Conservation (phyloP, 2,888 invertebrate species). For the Orchesellides sinensis region DNA sequence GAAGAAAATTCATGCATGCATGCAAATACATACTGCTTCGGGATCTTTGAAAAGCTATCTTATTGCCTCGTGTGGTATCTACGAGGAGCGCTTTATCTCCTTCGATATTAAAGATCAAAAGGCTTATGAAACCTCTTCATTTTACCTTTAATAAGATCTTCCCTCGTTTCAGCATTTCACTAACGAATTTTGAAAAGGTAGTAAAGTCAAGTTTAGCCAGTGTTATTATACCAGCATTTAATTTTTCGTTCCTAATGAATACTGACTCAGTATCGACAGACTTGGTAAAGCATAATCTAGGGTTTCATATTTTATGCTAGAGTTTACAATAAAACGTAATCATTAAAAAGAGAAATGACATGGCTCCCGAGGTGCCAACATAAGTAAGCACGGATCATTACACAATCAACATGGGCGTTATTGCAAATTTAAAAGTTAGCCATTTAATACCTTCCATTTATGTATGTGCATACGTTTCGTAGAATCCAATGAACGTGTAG, state of each 20-base stretch:
- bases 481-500: not conserved
- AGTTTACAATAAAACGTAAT: not conserved
- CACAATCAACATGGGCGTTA: not conserved
- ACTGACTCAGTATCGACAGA: not conserved
- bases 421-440: no score
- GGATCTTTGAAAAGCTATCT: not conserved
- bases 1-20: slow-evolving; percentile 7
- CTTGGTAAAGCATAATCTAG: not conserved
- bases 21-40: not conserved
- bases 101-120: slow-evolving; percentile 60
- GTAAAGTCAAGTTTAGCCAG: slow-evolving; percentile 32
- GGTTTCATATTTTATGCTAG: not conserved
- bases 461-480: not conserved
- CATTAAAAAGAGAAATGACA: not conserved
- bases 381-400: slow-evolving; percentile 13
- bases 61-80: not conserved
- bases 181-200: slow-evolving; percentile 1
- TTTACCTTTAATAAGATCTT: slow-evolving; percentile 30
- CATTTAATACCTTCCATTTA: no score
- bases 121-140: slow-evolving; percentile 42
- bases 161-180: slow-evolving; percentile 2
- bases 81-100: slow-evolving; percentile 22
- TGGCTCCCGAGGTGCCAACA: slow-evolving; percentile 17
- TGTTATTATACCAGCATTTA: slow-evolving; percentile 11
- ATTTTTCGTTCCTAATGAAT: slow-evolving; percentile 7